Base-by-base conservation (phyloP, 1,140 invertebrate genomes). In the Trissolcus basalis region DNA sequence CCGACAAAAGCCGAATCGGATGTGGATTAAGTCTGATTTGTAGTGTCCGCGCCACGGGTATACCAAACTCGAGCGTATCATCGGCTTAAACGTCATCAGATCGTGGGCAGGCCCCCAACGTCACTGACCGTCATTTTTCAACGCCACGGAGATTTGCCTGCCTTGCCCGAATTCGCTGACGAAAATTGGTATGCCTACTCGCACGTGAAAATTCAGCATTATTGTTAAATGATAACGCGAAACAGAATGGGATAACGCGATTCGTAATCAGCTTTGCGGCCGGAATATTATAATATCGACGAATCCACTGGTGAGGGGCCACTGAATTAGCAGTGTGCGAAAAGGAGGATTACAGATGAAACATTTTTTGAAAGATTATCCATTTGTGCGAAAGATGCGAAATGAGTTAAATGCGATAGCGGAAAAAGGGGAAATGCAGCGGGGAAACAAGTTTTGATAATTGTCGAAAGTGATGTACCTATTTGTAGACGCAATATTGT, bases 91-190 rank as follows among this genome's bases (percentile, higher is more conserved):
- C 49, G 73, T 78, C 77, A 27, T 27, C 19, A 80, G 71, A 69
- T 77, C 78, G 69, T 77, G 72, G 77, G 43, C 73, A 36, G 13
- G 68, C 54, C 50, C 69, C 68, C 68, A 45, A 41, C 63, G n/a
- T n/a, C 54, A 70, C 50, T 65, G 77, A 69, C 59, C 80, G 79
- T 83, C 81, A 83, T 83, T 83, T 82, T 27, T 27, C 19, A 83
- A 82, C 77, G 78, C 70, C 51, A 74, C 1, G 41, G 80, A 81
- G 74, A 83, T 83, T 83, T 81, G 78, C 81, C 81, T 82, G 78
- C 36, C 9, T 8, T 77, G 76, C 49, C 60, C 27, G 50, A 67
- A 35, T 58, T 47, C 33, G 72, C 64, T 71, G 75, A 77, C 78
- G 75, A 80, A 78, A 82, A 80, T 83, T 81, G 68, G 63, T 74